Base-by-base conservation (phyloP, 2,888 invertebrate genomes). In the Leptinotarsa juncta region DNA sequence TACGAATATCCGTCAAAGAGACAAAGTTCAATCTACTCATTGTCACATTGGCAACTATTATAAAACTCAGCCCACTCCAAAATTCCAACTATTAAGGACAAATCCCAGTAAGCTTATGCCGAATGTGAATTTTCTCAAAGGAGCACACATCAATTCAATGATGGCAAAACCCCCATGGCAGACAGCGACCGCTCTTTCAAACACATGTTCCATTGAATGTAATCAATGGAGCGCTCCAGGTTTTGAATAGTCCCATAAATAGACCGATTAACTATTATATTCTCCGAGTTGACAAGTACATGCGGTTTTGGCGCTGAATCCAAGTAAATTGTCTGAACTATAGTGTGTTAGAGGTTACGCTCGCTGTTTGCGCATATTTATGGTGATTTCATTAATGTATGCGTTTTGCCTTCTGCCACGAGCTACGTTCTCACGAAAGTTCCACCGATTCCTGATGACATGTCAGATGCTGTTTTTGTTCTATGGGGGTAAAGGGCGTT, bases 301-400 rank as follows among this genome's bases (percentile, higher is more conserved):
- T 79, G 77, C 73, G 79, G 73, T 77, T 70, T 77, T 77, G 79
- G 79, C 79, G 73, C 74, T 76, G 77, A 70, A 79, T 74, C 51
- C 77, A 73, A 79, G 76, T 77, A 76, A 77, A 77, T 74, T 77
- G 79, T 79, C 79, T 73, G 73, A 79, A 77, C 76, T 74, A 74
- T 66, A 68, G 67, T 71, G 60, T 72, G 75, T 74, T 67, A 32
- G 48, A 65, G 76, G 76, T 73, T 71, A 72, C 71, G 71, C 66
- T 73, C 70, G 60, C 73, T 73, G 76, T 69, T 76, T 65, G 73
- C 67, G 51, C 69, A 71, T 79, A 76, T 79, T 77, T 77, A 77
- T 77, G 76, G 75, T 75, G 67, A 75, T 77, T 79, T 77, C 72
- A 76, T 79, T 79, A 77, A 79, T 75, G 57, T 77, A 77, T 77